These are phyloP conservation scores for Oryctolagus cuniculus DNA, from an alignment of 2,113 vertebrate genomes.

Conservation along the genomic window DNA sequence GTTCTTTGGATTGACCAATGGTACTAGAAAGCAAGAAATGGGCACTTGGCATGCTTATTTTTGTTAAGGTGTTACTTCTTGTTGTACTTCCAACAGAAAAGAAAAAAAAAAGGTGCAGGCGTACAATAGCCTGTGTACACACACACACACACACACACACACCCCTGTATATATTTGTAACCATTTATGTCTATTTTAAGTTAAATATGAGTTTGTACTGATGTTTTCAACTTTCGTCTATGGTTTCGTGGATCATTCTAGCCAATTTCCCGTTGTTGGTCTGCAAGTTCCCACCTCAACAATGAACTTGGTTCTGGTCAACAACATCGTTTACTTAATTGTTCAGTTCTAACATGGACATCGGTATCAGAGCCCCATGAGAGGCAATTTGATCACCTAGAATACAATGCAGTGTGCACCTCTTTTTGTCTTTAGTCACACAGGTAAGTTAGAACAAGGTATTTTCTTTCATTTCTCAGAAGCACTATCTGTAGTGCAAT, in stretches of 20 bases:
- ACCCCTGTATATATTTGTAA: background rate
- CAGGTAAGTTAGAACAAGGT: too few species aligned
- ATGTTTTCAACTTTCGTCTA: background rate
- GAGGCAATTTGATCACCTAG: background rate
- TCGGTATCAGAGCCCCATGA: background rate
- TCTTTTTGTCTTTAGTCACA: background rate
- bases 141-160: too few species aligned
- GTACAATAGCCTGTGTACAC: background rate
- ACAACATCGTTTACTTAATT: too few species aligned
- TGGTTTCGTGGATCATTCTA: background rate
- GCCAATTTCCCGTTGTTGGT: background rate
- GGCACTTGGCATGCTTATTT: background rate
- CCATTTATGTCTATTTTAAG: background rate
- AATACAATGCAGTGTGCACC: background rate
- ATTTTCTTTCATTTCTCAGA: background rate
- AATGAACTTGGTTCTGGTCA: background rate
- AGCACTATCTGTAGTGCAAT: background rate
- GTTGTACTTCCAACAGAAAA: background rate
- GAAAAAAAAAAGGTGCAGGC: background rate
- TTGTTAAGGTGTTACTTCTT: background rate
- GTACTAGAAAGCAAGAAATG: background rate
- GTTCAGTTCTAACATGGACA: background rate
- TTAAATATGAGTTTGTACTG: background rate
- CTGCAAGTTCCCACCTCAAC: background rate
- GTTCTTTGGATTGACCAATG: background rate